A percentile compares a stretch with the other conserved stretches of the same genome.
These are phyloP conservation scores for Pollenia labialis DNA, from an alignment of 2,888 invertebrate genomes.

Conservation along the genomic window DNA sequence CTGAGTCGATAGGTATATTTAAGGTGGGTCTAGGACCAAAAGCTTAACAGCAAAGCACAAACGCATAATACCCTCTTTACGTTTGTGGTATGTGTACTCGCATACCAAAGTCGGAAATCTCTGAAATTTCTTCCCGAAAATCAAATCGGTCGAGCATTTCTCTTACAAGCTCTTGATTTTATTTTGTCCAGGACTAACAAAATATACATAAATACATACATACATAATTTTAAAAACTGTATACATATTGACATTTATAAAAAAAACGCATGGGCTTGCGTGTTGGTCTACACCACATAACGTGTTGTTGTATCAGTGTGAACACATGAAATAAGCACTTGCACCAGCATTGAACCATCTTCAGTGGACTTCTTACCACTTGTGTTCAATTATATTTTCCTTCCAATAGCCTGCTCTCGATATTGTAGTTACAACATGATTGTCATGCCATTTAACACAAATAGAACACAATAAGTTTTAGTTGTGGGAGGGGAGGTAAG, in stretches of 20 bases:
- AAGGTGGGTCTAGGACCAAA: too few species aligned
- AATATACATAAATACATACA: not conserved
- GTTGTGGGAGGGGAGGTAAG: not conserved
- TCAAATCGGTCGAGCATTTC: too few species aligned
- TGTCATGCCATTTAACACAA: constrained; percentile 62
- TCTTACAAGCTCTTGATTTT: too few species aligned
- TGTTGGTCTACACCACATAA: constrained; percentile 16
- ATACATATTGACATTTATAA: too few species aligned
- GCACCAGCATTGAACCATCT: constrained; percentile 61
- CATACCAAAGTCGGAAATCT: too few species aligned
- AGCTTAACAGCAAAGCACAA: too few species aligned
- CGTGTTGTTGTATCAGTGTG: constrained; percentile 54
- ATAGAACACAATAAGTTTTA: constrained; percentile 7
- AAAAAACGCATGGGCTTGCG: not conserved
- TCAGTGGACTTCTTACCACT: constrained; percentile 50
- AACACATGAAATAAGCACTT: constrained; percentile 69
- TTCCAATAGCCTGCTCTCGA: constrained; percentile 10
- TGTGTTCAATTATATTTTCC: constrained; percentile 16
- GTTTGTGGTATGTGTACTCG: too few species aligned
- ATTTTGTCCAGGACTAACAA: not conserved
- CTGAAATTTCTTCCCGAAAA: too few species aligned
- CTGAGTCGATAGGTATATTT: too few species aligned
- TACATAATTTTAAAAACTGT: not conserved
- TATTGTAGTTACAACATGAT: constrained; percentile 4
- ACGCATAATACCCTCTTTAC: too few species aligned